phyloP scores from a whole-genome alignment of 2,113 vertebrate species.

The Lophura nycthemera region DNA sequence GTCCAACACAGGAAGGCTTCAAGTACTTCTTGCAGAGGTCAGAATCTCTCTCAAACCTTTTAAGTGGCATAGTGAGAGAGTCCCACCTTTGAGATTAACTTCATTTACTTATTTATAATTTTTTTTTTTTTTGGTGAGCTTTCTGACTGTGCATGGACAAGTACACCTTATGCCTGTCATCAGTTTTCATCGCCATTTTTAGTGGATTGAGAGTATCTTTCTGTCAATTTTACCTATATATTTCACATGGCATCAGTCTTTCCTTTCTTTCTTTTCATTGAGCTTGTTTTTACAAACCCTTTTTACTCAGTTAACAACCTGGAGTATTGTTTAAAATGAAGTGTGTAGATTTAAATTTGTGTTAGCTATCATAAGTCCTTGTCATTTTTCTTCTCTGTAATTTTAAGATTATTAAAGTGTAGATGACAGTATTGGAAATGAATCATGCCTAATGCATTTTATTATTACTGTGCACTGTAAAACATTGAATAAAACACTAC shows the following conservation, averaged over 20 bases:
- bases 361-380: neutral
- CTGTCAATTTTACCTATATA: neutral
- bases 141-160: neutral
- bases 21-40: neutral
- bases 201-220: neutral
- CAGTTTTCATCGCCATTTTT: neutral
- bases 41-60: neutral
- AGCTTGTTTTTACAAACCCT: neutral
- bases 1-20: neutral
- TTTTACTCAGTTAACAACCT: neutral
- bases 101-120: neutral
- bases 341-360: neutral
- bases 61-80: neutral
- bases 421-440: conserved; percentile 1
- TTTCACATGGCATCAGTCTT: neutral
- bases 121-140: neutral
- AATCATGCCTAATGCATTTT: conserved; percentile 10
- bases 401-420: conserved; percentile 32
- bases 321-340: conserved; percentile 1
- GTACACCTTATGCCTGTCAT: neutral
- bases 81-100: neutral
- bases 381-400: neutral
- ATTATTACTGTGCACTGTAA: neutral
- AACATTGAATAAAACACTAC: neutral
- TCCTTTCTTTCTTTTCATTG: neutral